Evolutionary conservation across 2,797 vertebrate genomes (phyloP), one percentile per base, ranked within the genome.

Genomic region (Pseudochaenichthys georgianus): DNA sequence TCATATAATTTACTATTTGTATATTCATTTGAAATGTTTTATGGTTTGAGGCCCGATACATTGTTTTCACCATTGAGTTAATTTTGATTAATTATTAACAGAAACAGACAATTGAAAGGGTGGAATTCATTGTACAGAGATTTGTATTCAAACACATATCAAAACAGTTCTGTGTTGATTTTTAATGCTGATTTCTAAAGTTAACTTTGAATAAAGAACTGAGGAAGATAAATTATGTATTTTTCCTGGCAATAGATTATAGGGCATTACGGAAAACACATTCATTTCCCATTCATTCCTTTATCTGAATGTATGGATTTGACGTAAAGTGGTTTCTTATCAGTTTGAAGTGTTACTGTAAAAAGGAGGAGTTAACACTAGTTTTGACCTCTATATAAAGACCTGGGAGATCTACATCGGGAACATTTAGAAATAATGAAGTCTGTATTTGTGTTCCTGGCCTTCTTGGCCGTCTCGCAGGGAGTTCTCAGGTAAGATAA

Each of bases 291-390:
- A 42, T 76, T 77, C 38, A 77, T 68, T 53, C 43, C 45, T 47
- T 77, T 72, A 77, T 77, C 68, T 77, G 15, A 53, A 16, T 71
- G 38, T 16, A 34, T 47, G 41, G 5, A 45, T 61, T 42, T 5
- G 46, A 38, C 13, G 5, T 61, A 3, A 43, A 76, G 73, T 67
- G 53, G 13, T 74, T 78, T 72, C 65, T 69, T 81, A 87, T 87
- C 77, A 58, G n/a, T 21, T 48, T 13, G 28, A 8, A 45, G 62
- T 59, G 62, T 61, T 42, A 2, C 53, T n/a, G 53, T 45, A 0
- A 66, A 46, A 64, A 68, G 63, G 21, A 15, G 63, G 51, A 45
- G 69, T 34, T 48, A 3, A 48, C 50, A 28, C 41, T n/a, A 57
- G 34, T 48, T 15, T 45, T 50, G 13, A 70, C 42, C 60, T 57